A percentile compares a stretch with the other conserved stretches of the same genome.
Conservation (phyloP, 2,888 invertebrate species). For the Cerceris ruficornis region DNA sequence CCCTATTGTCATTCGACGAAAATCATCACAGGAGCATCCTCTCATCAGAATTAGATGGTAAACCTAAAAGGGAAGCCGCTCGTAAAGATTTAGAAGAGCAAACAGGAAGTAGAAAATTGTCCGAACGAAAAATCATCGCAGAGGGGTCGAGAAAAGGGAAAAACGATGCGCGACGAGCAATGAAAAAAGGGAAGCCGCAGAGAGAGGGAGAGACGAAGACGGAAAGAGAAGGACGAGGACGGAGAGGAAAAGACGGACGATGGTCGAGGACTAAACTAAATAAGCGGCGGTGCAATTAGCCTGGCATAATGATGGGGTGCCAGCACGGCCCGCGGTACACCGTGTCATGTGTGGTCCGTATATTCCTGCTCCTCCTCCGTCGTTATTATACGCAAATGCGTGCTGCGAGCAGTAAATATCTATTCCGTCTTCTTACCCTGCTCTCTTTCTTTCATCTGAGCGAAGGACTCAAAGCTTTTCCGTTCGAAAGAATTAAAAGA, state of each 20-base stretch:
- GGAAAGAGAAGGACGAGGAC: constrained; percentile 6
- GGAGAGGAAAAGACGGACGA: constrained; percentile 10
- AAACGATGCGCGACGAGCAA: neutral
- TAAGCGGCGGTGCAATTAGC: constrained; percentile 41
- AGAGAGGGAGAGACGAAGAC: constrained; percentile 2
- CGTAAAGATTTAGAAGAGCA: neutral
- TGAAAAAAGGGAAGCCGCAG: neutral
- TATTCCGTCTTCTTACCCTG: constrained; percentile 23
- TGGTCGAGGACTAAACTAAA: constrained; percentile 31
- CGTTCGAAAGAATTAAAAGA: no score
- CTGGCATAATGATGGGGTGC: constrained; percentile 42
- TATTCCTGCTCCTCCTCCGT: constrained; percentile 32
- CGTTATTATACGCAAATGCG: constrained; percentile 47
- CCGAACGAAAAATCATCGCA: neutral
- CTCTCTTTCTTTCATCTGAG: neutral
- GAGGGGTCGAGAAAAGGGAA: neutral
- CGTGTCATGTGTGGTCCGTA: constrained; percentile 41
- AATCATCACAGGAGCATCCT: no score
- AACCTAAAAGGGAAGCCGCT: no score
- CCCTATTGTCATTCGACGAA: no score
- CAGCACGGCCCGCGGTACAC: constrained; percentile 27
- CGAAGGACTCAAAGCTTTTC: neutral
- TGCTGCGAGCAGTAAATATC: constrained; percentile 27
- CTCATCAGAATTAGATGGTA: no score
- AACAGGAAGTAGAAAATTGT: neutral